A percentile compares a stretch with the other conserved stretches of the same genome.
These are phyloP conservation scores for Ferdinandea cuprea DNA, from an alignment of 2,888 invertebrate species.

Conservation along the genomic window DNA sequence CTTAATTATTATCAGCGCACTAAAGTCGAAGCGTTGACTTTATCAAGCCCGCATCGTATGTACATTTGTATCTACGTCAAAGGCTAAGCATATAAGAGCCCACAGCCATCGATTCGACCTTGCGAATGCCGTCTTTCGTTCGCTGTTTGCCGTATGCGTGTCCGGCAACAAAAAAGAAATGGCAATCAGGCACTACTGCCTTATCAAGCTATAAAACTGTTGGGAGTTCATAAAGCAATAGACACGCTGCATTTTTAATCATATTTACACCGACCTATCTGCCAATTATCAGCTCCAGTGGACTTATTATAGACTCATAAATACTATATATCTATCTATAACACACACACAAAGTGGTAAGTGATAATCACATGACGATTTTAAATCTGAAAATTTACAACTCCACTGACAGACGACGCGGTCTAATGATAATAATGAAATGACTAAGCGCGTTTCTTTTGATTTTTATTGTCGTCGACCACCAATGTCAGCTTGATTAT, in stretches of 20 bases:
- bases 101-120: conserved; percentile 48
- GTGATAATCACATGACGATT: conserved; percentile 49
- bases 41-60: conserved; percentile 33
- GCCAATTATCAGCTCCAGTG: conserved; percentile 28
- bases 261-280: conserved; percentile 47
- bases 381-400: not conserved
- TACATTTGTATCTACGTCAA: conserved; percentile 16
- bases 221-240: conserved; percentile 20
- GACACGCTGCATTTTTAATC: conserved; percentile 23
- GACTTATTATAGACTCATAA: conserved; percentile 23
- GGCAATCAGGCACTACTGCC: conserved; percentile 1
- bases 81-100: conserved; percentile 15
- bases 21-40: conserved; percentile 11
- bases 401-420: not conserved
- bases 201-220: conserved; percentile 33
- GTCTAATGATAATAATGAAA: not conserved
- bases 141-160: not conserved
- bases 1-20: conserved; percentile 36
- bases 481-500: not conserved
- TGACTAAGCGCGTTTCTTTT: not conserved
- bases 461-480: conserved; percentile 1
- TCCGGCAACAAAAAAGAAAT: not conserved
- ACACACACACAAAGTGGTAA: conserved; percentile 1
- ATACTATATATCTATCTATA: too few species aligned
- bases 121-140: conserved; percentile 34